Evolutionary conservation across 1,140 invertebrate genomes (phyloP).

Genomic region (Drosophila nigromelanica): DNA sequence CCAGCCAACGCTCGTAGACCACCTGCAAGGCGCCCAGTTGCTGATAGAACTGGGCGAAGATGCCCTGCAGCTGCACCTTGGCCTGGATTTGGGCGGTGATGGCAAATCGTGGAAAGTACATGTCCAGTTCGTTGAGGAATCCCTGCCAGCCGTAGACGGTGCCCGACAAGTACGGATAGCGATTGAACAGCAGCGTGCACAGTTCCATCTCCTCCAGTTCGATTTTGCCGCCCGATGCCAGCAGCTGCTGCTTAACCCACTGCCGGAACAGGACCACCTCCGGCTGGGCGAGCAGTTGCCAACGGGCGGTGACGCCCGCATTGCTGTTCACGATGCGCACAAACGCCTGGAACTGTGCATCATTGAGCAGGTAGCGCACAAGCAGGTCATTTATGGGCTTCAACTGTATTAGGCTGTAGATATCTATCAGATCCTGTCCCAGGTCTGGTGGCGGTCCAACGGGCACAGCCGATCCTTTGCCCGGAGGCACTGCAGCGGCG

Average conservation of each 20-base stretch:
- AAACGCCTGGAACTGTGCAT: constrained; percentile 73
- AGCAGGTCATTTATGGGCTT: constrained; percentile 63
- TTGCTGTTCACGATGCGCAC: constrained; percentile 71
- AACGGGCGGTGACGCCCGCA: constrained; percentile 49
- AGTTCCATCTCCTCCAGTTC: constrained; percentile 65
- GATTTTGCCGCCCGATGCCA: constrained; percentile 52
- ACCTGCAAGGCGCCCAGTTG: constrained; percentile 48
- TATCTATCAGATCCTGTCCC: constrained; percentile 66
- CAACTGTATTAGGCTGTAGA: constrained; percentile 58
- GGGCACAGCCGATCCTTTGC: neutral
- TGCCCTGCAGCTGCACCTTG: constrained; percentile 59
- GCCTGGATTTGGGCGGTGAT: constrained; percentile 60
- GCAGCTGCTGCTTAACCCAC: constrained; percentile 67
- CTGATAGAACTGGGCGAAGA: constrained; percentile 69
- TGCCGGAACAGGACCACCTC: constrained; percentile 62
- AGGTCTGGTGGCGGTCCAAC: constrained; percentile 49
- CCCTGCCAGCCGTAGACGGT: constrained; percentile 72
- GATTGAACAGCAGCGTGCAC: constrained; percentile 57
- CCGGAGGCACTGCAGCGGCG: neutral
- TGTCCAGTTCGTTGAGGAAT: constrained; percentile 70
- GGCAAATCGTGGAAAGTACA: constrained; percentile 62
- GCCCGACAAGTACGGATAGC: constrained; percentile 66
- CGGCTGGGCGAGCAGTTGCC: constrained; percentile 67
- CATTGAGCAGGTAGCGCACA: constrained; percentile 72
- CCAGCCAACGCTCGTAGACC: constrained; percentile 71